Evolutionary conservation across 2,797 vertebrate genomes (phyloP), one percentile per base, ranked within the genome.

Genomic region (Trichosurus vulpecula): DNA sequence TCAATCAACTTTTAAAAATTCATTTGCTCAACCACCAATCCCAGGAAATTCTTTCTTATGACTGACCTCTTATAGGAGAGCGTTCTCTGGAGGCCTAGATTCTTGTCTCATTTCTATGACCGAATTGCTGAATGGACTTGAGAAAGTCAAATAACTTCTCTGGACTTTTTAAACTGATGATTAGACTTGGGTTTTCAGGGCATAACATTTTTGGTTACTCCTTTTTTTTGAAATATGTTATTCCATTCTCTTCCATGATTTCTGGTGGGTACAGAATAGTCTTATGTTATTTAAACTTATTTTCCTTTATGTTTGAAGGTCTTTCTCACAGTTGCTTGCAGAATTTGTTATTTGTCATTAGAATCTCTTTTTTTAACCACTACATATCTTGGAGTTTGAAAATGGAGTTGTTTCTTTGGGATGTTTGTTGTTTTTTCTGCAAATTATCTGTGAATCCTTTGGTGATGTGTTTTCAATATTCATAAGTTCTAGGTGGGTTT

Each of bases 31-130:
- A 1, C 35, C 31, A 41, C 54, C 92, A 52, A 6, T 93, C 41
- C 51, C 94, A 92, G 54, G 93, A 74, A 52, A 52, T 31, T 74
- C 90, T 54, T 92, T 30, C 91, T 92, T 66, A 94, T 87, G 89
- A 89, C 89, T 81, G 29, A 1, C 29, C 27, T 74, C 10, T 35
- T 41, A 30, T 2, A 35, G 53, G 11, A 95, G 58, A n/a, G 25
- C 19, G 47, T n/a, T 74, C 0, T 41, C 66, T 47, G 30, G 74
- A 47, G 41, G 47, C 41, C n/a, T 81, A 25, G 19, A 31, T 81
- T 81, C 74, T 81, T 22, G 41, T 25, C 41, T 81, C 74, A 25
- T 47, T 81, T 41, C 22, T 81, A 74, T 81, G 16, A 74, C 61
- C 31, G 74, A 74, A 74, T 74, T 74, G 16, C 61, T 74, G 14